Percentiles rank a stretch among this genome's conserved stretches.
These are phyloP conservation scores for Julus scanicus DNA, from an alignment of 2,888 invertebrate species.

Conservation along the genomic window DNA sequence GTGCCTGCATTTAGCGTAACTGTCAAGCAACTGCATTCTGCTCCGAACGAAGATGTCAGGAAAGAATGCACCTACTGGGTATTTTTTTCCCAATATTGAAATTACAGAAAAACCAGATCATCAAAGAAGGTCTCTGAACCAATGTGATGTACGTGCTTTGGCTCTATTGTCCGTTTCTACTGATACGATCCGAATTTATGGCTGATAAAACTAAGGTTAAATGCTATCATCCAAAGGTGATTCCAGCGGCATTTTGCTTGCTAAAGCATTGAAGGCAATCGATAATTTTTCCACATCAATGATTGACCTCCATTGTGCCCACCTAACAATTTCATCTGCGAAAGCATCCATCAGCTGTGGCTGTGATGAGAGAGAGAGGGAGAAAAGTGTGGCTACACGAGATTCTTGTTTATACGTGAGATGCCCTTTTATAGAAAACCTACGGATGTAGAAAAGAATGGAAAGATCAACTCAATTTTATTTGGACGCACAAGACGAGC, in stretches of 20 bases:
- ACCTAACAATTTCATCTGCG: slow-evolving; percentile 28
- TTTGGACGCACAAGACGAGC: background rate
- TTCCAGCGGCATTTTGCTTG: slow-evolving; percentile 18
- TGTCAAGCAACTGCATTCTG: too few relatives aligned
- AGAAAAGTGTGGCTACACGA: slow-evolving; percentile 4
- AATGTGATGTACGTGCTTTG: slow-evolving; percentile 16
- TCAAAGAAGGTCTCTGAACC: slow-evolving; percentile 27
- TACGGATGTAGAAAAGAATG: background rate
- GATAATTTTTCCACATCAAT: slow-evolving; percentile 30
- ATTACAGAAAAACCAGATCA: background rate
- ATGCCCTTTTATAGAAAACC: slow-evolving; percentile 12
- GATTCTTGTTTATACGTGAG: slow-evolving; percentile 29
- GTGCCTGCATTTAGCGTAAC: too few relatives aligned
- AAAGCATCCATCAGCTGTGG: background rate
- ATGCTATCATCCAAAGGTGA: slow-evolving; percentile 27
- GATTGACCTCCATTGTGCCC: slow-evolving; percentile 26
- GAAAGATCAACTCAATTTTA: slow-evolving; percentile 29
- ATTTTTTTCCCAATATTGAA: background rate
- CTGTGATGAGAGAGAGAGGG: slow-evolving; percentile 7
- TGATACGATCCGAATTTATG: slow-evolving; percentile 28
- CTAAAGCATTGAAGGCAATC: slow-evolving; percentile 19
- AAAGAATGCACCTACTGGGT: too few relatives aligned
- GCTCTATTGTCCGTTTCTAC: slow-evolving; percentile 18
- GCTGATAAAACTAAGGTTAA: slow-evolving; percentile 30
- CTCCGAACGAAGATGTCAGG: too few relatives aligned